A percentile compares a stretch with the other conserved stretches of the same genome.
phyloP scores from a whole-genome alignment of 2,888 invertebrate genomes.

The Harpagoxenus sublaevis region DNA sequence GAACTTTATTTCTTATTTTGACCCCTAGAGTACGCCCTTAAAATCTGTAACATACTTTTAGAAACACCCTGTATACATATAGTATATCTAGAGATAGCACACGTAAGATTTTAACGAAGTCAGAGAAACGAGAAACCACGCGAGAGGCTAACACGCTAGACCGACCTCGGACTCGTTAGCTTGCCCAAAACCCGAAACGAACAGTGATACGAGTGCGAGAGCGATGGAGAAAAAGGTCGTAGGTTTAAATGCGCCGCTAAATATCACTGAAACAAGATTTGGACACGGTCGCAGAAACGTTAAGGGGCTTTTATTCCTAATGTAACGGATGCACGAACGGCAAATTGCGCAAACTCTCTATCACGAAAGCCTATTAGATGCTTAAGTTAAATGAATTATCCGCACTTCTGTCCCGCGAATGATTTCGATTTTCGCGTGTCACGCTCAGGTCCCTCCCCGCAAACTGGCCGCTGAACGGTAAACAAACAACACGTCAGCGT shows the following conservation, averaged over 20 bases:
- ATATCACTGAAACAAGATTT: background rate
- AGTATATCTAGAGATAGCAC: background rate
- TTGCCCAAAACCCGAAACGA: background rate
- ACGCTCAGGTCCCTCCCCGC: background rate
- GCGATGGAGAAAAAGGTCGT: background rate
- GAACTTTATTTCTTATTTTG: too few relatives aligned
- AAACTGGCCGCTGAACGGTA: conserved; percentile 23
- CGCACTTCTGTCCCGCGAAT: background rate
- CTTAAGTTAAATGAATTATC: background rate
- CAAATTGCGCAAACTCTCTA: background rate
- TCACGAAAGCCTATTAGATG: background rate
- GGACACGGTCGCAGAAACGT: background rate
- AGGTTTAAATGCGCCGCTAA: background rate
- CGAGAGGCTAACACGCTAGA: background rate
- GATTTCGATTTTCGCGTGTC: conserved; percentile 25
- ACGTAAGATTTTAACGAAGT: background rate
- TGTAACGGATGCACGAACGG: background rate
- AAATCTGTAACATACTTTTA: too few relatives aligned
- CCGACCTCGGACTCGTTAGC: background rate
- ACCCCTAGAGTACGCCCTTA: too few relatives aligned
- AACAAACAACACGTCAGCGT: conserved; percentile 23
- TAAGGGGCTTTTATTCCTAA: background rate
- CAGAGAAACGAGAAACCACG: conserved; percentile 21
- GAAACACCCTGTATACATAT: too few relatives aligned
- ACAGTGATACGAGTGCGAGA: background rate